Evolutionary conservation across 2,113 vertebrate species (phyloP).

Genomic region (Tichodroma muraria): DNA sequence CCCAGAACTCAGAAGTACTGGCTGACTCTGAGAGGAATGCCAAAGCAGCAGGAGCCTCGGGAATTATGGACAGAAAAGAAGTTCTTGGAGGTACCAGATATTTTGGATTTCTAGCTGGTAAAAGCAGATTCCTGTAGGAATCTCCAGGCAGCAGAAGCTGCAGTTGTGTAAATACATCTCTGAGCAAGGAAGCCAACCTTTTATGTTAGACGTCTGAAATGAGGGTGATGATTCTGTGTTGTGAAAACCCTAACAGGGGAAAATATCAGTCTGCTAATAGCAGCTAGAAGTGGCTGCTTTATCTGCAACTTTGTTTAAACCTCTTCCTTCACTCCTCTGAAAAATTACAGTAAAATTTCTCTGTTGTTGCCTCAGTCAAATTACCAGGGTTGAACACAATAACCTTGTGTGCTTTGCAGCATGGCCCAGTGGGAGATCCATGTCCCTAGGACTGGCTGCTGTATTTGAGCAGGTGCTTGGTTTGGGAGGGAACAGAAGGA

Average conservation of each 20-base stretch:
- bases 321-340: not conserved
- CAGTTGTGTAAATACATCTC: not conserved
- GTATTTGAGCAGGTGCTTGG: not conserved
- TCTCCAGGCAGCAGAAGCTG: not conserved
- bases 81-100: slow-evolving; percentile 74
- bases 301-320: not conserved
- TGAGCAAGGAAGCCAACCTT: not conserved
- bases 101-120: not conserved
- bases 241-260: not conserved
- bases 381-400: not conserved
- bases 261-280: not conserved
- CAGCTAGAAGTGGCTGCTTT: not conserved
- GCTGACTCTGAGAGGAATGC: slow-evolving; percentile 5
- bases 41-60: slow-evolving; percentile 60
- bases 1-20: not conserved
- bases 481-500: not conserved
- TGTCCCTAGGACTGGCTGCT: not conserved
- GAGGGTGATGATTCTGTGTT: not conserved
- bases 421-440: not conserved
- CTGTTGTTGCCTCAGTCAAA: not conserved
- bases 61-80: slow-evolving; percentile 77
- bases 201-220: not conserved
- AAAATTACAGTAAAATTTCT: not conserved
- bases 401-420: not conserved
- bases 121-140: not conserved